Conservation (phyloP, 2,888 invertebrate genomes). For the Cybosia mesomella region DNA sequence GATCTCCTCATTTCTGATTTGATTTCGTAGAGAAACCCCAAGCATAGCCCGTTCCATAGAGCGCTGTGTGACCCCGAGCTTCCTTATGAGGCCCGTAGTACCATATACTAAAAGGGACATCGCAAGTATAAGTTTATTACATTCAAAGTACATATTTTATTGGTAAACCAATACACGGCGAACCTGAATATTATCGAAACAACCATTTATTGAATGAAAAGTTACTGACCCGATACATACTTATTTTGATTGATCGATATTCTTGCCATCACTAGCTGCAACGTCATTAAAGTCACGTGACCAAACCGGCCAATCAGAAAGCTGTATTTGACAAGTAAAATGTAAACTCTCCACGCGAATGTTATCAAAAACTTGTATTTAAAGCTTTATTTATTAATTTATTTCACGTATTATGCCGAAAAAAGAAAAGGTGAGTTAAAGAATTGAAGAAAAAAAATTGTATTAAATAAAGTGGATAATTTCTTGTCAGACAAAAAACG, state of each 20-base stretch:
- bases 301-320: constrained; percentile 58
- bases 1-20: too few species aligned
- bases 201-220: too few species aligned
- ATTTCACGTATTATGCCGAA: constrained; percentile 65
- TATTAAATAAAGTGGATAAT: constrained; percentile 22
- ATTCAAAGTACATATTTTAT: too few species aligned
- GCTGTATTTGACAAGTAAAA: constrained; percentile 60
- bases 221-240: not conserved
- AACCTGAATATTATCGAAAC: too few species aligned
- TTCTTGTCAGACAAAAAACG: constrained; percentile 39
- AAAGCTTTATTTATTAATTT: constrained; percentile 67
- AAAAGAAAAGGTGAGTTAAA: constrained; percentile 73
- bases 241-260: constrained; percentile 33
- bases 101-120: too few species aligned
- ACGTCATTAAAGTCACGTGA: constrained; percentile 75
- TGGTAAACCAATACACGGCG: too few species aligned
- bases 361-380: constrained; percentile 68
- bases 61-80: too few species aligned
- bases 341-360: constrained; percentile 70
- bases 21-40: too few species aligned
- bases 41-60: too few species aligned
- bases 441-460: constrained; percentile 36
- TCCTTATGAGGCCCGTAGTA: too few species aligned
- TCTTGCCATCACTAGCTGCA: constrained; percentile 56
- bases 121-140: too few species aligned